These are phyloP conservation scores for Empidonax alnorum DNA, from an alignment of 2,113 vertebrate genomes.

Conservation along the genomic window DNA sequence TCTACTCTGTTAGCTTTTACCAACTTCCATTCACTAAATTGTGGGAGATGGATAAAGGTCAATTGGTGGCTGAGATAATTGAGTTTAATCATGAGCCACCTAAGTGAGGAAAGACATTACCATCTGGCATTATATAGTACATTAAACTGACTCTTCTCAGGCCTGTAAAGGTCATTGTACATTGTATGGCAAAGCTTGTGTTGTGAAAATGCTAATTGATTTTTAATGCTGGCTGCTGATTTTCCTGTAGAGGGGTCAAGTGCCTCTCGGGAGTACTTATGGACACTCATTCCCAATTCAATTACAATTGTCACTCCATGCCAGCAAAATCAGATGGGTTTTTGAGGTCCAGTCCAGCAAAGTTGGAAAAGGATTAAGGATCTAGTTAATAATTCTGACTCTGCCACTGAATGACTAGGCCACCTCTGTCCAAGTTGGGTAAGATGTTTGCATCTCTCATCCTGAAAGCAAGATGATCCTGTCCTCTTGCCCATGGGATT, in stretches of 20 bases:
- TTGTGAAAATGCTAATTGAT: constrained; percentile 36
- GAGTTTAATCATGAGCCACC: constrained; percentile 47
- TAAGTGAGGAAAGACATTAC: constrained; percentile 38
- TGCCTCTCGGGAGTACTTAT: neutral
- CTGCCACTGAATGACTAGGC: neutral
- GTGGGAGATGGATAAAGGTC: constrained; percentile 45
- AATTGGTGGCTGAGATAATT: constrained; percentile 51
- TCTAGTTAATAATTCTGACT: neutral
- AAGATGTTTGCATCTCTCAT: neutral
- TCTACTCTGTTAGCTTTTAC: constrained; percentile 9
- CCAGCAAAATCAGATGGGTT: neutral
- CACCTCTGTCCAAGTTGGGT: neutral
- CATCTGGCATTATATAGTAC: constrained; percentile 46
- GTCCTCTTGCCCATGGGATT: neutral
- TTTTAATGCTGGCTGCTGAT: constrained; percentile 19
- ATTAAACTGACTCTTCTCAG: constrained; percentile 41
- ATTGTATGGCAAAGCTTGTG: neutral
- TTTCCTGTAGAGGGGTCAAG: neutral
- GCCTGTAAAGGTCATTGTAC: constrained; percentile 44
- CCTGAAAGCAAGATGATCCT: neutral
- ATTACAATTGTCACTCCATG: neutral
- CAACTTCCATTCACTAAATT: constrained; percentile 22
- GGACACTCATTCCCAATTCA: neutral
- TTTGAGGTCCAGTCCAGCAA: neutral
- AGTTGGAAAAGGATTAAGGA: neutral